These are phyloP conservation scores for Coreoperca whiteheadi DNA, from an alignment of 2,113 vertebrate genomes.

Conservation along the genomic window DNA sequence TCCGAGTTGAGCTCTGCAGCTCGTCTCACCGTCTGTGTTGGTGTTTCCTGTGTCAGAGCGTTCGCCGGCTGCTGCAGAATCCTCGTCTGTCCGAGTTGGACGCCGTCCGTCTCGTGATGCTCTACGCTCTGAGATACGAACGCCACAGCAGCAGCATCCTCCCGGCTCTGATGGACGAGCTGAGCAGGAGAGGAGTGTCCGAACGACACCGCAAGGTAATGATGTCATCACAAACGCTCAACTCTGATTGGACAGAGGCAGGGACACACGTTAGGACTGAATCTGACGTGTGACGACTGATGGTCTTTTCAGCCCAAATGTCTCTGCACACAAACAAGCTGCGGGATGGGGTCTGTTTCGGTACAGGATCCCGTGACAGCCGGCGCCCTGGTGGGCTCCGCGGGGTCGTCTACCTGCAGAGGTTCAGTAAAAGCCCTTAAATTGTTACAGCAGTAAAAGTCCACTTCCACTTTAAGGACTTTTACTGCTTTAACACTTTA, in stretches of 20 bases:
- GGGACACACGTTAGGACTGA: no score
- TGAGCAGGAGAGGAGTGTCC: slow-evolving; percentile 85
- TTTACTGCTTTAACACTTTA: no score
- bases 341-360: no score
- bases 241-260: slow-evolving; percentile 4
- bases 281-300: no score
- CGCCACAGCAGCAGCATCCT: slow-evolving; percentile 91
- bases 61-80: slow-evolving; percentile 91
- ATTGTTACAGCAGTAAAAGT: no score
- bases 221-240: background rate
- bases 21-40: background rate
- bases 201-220: slow-evolving; percentile 90
- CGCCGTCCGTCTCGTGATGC: slow-evolving; percentile 91
- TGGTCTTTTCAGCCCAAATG: no score
- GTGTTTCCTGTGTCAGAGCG: slow-evolving; percentile 80
- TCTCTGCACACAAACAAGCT: no score
- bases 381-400: no score
- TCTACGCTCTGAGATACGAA: slow-evolving; percentile 95
- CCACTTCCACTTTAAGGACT: no score
- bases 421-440: no score
- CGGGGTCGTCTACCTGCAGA: no score
- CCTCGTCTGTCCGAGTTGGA: slow-evolving; percentile 89
- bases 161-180: slow-evolving; percentile 87
- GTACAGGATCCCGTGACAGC: no score
- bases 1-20: background rate